These are phyloP conservation scores for Campoletis sonorensis DNA, from an alignment of 1,140 invertebrate species.

Conservation along the genomic window DNA sequence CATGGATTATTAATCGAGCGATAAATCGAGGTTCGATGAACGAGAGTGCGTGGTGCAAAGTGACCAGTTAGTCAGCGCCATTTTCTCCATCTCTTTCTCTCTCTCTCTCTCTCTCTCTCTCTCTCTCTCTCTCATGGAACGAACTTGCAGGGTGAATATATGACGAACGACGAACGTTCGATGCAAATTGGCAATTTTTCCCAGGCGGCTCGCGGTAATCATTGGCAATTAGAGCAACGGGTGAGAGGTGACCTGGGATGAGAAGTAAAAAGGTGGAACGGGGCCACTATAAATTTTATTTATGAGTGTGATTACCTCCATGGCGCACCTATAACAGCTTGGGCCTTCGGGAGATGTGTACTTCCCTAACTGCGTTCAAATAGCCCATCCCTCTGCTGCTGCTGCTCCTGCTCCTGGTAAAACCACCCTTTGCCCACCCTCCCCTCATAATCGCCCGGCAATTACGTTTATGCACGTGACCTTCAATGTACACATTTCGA, in stretches of 20 bases:
- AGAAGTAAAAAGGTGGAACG: background rate
- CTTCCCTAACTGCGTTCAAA: constrained; percentile 20
- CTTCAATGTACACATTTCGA: background rate
- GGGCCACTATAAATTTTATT: constrained; percentile 54
- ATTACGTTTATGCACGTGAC: constrained; percentile 34
- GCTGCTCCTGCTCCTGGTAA: background rate
- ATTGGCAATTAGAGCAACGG: constrained; percentile 54
- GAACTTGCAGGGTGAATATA: background rate
- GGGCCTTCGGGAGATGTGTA: constrained; percentile 24
- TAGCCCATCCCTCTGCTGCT: constrained; percentile 23
- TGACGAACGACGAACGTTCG: constrained; percentile 50
- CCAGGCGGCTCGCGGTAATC: constrained; percentile 52
- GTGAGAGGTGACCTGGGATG: constrained; percentile 19
- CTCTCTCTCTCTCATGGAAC: background rate
- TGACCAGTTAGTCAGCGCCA: constrained; percentile 8
- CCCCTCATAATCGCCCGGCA: constrained; percentile 41
- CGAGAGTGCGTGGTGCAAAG: constrained; percentile 22
- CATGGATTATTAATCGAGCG: constrained; percentile 39
- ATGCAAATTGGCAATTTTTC: constrained; percentile 57
- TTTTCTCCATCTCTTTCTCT: background rate
- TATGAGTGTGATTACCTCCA: constrained; percentile 54
- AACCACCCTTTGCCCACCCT: background rate
- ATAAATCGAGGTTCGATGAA: constrained; percentile 50
- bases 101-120: constrained; percentile 26
- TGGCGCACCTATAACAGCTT: constrained; percentile 48